Evolutionary conservation across 1,140 invertebrate species (phyloP), one percentile per base, ranked within the genome.

Genomic region (Polyergus mexicanus): DNA sequence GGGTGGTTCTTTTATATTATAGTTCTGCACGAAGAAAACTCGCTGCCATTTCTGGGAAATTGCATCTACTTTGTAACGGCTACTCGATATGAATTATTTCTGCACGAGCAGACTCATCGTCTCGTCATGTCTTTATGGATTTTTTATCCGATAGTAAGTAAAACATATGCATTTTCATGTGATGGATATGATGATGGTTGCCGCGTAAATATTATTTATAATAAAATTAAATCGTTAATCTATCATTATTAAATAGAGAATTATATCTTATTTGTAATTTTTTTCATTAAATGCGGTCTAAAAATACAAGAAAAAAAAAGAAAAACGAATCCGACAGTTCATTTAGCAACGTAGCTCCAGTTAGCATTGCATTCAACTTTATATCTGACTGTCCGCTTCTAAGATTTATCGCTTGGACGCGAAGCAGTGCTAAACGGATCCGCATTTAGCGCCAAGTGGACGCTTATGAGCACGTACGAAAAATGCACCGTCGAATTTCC

Each of bases 21-120:
- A 35, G n/a, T 28, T 22, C 16, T 41, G 16, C 56, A 41, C 16
- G 25, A 51, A 63, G 60, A 77, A 63, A 51, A 65, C 63, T 32
- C 41, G 38, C 75, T 32, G 75, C 25, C 10, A 35, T n/a, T 77
- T 77, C 75, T 77, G 19, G 75, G 41, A 77, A 77, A 65, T 63
- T 77, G 60, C 41, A 63, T 77, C 63, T 16, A 44, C 75, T 58
- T 47, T 41, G 28, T 47, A 63, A 76, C 38, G 25, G 25, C 22
- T n/a, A 25, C n/a, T 44, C 38, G 8, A 77, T 28, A 22, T 77
- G n/a, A 65, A 65, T 77, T 77, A 77, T 47, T 63, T 77, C 58
- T 77, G 5, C 38, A 32, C 19, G 10, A 63, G 22, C 13, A 7
- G 5, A 32, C 38, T 22, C 28, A 54, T 32, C 10, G n/a, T 35